These are phyloP conservation scores for Scolanthus callimorphus DNA, from an alignment of 92 coral and sea anemone species.

Conservation along the genomic window DNA sequence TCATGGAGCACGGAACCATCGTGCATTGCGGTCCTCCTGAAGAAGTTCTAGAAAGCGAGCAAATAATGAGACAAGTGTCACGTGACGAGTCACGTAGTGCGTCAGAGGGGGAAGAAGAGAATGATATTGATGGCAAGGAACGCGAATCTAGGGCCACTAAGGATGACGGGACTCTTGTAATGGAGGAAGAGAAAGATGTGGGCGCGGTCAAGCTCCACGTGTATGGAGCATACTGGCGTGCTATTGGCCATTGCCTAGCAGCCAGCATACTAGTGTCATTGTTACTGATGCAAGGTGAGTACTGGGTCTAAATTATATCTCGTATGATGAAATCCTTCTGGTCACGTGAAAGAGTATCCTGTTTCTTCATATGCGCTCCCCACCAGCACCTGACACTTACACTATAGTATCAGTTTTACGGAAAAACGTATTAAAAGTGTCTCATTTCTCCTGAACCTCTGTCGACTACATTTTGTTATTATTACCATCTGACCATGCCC, in stretches of 20 bases:
- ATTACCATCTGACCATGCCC: too few species aligned
- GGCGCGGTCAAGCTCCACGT: slow-evolving; percentile 98
- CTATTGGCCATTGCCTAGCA: slow-evolving; percentile 92
- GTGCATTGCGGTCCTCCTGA: slow-evolving; percentile 71
- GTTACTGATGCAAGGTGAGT: slow-evolving; percentile 94
- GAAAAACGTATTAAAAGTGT: too few species aligned
- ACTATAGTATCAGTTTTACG: too few species aligned
- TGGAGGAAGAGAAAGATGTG: slow-evolving; percentile 86
- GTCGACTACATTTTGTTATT: too few species aligned
- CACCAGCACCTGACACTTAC: too few species aligned
- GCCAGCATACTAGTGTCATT: slow-evolving; percentile 82
- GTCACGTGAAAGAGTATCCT: too few species aligned
- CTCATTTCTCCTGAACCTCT: too few species aligned
- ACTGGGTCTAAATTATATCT: too few species aligned
- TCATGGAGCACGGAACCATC: slow-evolving; percentile 72
- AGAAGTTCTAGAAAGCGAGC: slow-evolving; percentile 50
- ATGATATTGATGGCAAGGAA: slow-evolving; percentile 7
- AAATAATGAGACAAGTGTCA: slow-evolving; percentile 50
- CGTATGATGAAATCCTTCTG: too few species aligned
- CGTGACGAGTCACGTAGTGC: slow-evolving; percentile 20
- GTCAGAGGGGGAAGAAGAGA: background rate
- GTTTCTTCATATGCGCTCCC: too few species aligned
- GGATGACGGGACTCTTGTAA: slow-evolving; percentile 68
- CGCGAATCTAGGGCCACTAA: slow-evolving; percentile 24
- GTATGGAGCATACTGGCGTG: slow-evolving; percentile 92